Percentiles rank a stretch among this genome's conserved stretches.
Evolutionary conservation across 2,888 invertebrate genomes (phyloP).

Genomic region (Ptilodon capucinus): DNA sequence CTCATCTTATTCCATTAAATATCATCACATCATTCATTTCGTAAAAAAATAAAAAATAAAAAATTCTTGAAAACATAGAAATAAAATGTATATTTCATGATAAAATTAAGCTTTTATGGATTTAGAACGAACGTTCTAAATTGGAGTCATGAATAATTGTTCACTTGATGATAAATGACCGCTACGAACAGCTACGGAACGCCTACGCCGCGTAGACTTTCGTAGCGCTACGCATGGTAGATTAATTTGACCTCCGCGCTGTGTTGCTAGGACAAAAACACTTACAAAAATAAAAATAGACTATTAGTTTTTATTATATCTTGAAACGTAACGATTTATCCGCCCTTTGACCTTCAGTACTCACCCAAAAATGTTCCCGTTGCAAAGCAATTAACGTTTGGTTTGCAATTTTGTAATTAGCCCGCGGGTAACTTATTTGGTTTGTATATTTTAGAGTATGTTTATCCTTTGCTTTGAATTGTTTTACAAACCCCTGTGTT

Average conservation of each 20-base stretch:
- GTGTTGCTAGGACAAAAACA: too few species aligned
- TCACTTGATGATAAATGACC: constrained; percentile 6
- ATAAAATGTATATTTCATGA: background rate
- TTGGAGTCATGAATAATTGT: background rate
- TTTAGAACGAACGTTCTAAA: constrained; percentile 1
- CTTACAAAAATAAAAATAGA: too few species aligned
- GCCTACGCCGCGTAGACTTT: constrained; percentile 26
- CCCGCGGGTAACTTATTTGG: background rate
- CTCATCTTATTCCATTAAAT: too few species aligned
- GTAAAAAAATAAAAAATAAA: background rate
- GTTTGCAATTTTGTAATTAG: background rate
- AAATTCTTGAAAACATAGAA: background rate
- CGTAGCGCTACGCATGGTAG: constrained; percentile 20
- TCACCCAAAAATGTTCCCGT: background rate
- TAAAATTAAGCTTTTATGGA: background rate
- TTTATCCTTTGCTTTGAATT: too few species aligned
- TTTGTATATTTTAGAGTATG: background rate
- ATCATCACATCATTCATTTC: too few species aligned
- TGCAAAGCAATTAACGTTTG: background rate
- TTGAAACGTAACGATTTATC: too few species aligned
- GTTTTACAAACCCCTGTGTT: too few species aligned
- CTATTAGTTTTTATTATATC: too few species aligned
- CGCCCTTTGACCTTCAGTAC: background rate
- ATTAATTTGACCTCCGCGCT: constrained; percentile 4
- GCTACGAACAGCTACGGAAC: constrained; percentile 25